Evolutionary conservation across 37 sponge, comb jelly and placozoan genomes (phyloP), one percentile per base, ranked within the genome.

Genomic region (Diacarnus erythraeanus): DNA sequence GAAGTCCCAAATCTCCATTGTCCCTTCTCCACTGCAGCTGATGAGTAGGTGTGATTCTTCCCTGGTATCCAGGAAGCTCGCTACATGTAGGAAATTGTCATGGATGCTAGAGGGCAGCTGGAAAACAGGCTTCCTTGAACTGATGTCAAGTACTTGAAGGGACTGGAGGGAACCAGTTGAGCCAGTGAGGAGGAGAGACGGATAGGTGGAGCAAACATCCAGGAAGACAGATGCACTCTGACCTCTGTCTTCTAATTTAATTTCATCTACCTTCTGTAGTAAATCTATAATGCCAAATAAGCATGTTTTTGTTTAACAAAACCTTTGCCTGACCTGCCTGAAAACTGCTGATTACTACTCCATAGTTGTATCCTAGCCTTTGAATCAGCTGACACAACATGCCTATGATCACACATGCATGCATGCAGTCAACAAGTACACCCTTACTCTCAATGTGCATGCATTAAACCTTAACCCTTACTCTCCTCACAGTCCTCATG

Each of bases 1-100:
- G 21, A 26, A 29, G 38, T 82, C 83, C 83, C 83, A 74, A 18
- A 82, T 2, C 0, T 47, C 34, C 3, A 82, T 41, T 0, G 2
- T 37, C 1, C 83, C 83, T 15, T 17, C 65, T 51, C 83, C 75
- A 31, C 75, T 75, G 83, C 83, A 82, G 10, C 39, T 65, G 26
- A 82, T 37, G 38, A 61, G 64, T 44, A 61, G 10, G 1, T 38
- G 15, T 2, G 27, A 27, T 2, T 47, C 69, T 18, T 12, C 51
- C 6, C 12, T 12, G 6, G 51, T 6, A 15, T 47, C 10, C 35
- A 82, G 25, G 47, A 84, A 84, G 31, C 20, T 27, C 22, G 72
- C 37, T 20, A 35, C 74, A 82, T 82, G 82, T 25, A 82, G 82
- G 2, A 4, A 18, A 15, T 61, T 38, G 29, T 77, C 42, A 37